These are phyloP conservation scores for Amphipoea oculea DNA, from an alignment of 2,888 invertebrate species.

Conservation along the genomic window DNA sequence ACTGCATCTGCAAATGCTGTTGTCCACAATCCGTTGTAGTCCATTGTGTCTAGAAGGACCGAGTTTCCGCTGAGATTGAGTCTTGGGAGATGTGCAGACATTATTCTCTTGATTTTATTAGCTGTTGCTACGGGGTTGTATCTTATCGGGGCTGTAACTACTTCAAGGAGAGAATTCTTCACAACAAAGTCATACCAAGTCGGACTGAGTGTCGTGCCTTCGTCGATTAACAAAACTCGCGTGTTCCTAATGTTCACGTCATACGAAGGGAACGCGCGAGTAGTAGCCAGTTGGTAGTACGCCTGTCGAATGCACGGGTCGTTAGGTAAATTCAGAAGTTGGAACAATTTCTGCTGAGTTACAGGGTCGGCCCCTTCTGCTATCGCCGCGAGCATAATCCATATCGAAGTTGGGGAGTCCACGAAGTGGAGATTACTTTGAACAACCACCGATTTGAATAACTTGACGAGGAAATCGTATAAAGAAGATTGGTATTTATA, in stretches of 20 bases:
- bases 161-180: constrained; percentile 50
- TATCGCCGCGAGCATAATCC: constrained; percentile 57
- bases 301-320: constrained; percentile 58
- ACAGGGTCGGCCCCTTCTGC: constrained; percentile 58
- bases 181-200: constrained; percentile 60
- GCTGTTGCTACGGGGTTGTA: constrained; percentile 37
- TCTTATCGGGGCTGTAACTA: constrained; percentile 54
- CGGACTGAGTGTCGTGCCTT: constrained; percentile 50
- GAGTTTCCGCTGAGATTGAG: constrained; percentile 65
- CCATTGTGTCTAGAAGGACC: constrained; percentile 62
- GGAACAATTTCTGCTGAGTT: constrained; percentile 57
- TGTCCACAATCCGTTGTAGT: constrained; percentile 63
- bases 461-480: constrained; percentile 26
- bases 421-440: constrained; percentile 47
- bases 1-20: constrained; percentile 61
- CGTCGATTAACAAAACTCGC: constrained; percentile 63
- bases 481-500: constrained; percentile 23
- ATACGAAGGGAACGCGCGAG: constrained; percentile 23
- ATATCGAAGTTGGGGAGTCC: constrained; percentile 46
- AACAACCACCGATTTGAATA: constrained; percentile 14
- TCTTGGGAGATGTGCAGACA: constrained; percentile 45
- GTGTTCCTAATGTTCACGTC: constrained; percentile 59
- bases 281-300: constrained; percentile 59
- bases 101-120: constrained; percentile 39
- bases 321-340: constrained; percentile 61